Conservation (phyloP, 2,888 invertebrate species). For the Leuctra nigra region DNA sequence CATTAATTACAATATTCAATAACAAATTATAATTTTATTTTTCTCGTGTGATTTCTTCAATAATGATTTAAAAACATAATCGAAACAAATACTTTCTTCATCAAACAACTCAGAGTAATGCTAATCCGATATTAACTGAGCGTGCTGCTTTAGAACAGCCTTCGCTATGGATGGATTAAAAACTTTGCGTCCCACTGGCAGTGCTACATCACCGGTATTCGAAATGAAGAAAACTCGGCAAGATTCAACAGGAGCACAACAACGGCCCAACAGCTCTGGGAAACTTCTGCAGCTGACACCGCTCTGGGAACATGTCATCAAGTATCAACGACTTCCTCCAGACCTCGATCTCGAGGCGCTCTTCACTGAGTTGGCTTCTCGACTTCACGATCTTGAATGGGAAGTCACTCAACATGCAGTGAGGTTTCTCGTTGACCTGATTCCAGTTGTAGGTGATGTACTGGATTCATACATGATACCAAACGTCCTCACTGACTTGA, state of each 20-base stretch:
- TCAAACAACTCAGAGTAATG: too few relatives aligned
- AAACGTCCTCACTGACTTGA: conserved; percentile 56
- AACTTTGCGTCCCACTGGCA: conserved; percentile 17
- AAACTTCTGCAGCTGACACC: conserved; percentile 55
- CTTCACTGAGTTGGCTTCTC: conserved; percentile 63
- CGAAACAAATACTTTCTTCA: too few relatives aligned
- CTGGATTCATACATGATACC: conserved; percentile 59
- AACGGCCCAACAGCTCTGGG: conserved; percentile 14
- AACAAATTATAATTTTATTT: too few relatives aligned
- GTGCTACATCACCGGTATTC: not conserved
- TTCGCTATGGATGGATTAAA: conserved; percentile 23
- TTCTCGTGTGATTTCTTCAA: too few relatives aligned
- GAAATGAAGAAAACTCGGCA: conserved; percentile 2
- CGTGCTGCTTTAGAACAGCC: too few relatives aligned
- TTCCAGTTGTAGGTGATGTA: conserved; percentile 60
- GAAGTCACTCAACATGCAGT: conserved; percentile 78
- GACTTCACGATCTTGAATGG: conserved; percentile 73
- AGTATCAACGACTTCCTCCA: conserved; percentile 64
- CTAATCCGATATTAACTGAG: too few relatives aligned
- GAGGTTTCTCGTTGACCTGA: conserved; percentile 68
- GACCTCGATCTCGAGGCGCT: conserved; percentile 58
- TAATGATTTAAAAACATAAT: too few relatives aligned
- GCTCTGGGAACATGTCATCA: conserved; percentile 71
- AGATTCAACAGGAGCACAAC: not conserved
- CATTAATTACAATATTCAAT: too few relatives aligned